These are phyloP conservation scores for Lacanobia wlatinum DNA, from an alignment of 2,888 invertebrate species.

Conservation along the genomic window DNA sequence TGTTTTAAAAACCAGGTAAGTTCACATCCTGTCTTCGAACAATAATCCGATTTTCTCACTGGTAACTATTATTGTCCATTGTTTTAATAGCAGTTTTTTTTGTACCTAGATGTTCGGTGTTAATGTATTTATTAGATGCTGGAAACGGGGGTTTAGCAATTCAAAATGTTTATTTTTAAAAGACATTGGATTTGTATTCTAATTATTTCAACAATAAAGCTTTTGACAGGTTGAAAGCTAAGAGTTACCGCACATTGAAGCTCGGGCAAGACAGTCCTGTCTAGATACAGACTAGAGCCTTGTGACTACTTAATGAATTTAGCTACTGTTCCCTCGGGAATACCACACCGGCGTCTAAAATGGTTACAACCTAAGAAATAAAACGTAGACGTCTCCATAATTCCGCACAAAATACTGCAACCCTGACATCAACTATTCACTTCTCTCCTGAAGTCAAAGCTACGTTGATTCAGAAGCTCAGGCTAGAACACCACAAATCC, in stretches of 20 bases:
- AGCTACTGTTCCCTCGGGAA: neutral
- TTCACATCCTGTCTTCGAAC: constrained; percentile 43
- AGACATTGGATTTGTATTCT: constrained; percentile 3
- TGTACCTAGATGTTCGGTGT: neutral
- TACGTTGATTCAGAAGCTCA: constrained; percentile 32
- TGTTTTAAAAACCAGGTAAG: constrained; percentile 16
- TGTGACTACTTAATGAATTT: constrained; percentile 29
- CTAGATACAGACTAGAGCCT: constrained; percentile 1
- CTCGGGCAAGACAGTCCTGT: neutral
- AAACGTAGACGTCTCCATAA: constrained; percentile 3
- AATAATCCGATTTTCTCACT: constrained; percentile 36
- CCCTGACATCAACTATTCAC: constrained; percentile 17
- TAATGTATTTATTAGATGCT: constrained; percentile 1
- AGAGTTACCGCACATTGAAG: neutral
- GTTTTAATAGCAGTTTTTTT: constrained; percentile 21
- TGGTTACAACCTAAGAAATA: constrained; percentile 10
- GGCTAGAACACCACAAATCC: constrained; percentile 55
- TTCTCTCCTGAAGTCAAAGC: constrained; percentile 32
- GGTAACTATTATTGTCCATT: constrained; percentile 26
- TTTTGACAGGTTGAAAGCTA: constrained; percentile 19
- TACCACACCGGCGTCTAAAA: constrained; percentile 4
- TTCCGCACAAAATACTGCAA: constrained; percentile 9
- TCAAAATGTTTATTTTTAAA: neutral
- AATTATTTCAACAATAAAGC: neutral
- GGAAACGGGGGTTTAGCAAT: neutral